Base-by-base conservation (phyloP, 2,113 vertebrate species). In the Melozone crissalis region DNA sequence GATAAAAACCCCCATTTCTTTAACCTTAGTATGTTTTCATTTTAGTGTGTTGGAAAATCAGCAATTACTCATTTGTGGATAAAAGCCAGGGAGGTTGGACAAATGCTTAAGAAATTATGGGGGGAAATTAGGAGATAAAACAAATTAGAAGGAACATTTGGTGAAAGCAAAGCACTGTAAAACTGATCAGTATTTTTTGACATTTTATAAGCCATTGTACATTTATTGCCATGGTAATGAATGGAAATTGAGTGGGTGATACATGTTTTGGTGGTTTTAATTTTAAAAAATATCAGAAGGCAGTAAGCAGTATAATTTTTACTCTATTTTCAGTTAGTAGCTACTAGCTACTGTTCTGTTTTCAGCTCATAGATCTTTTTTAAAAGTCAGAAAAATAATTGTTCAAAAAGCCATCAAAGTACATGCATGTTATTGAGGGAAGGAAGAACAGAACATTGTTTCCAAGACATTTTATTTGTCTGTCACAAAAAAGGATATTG, bases 401-500 rank as follows among this genome's bases (percentile, higher is more conserved):
- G 35, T 72, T 84, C 2, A 61, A 10, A 74, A 87, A 63, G 8
- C 18, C 28, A 9, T 89, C 30, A 23, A 80, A 84, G 59, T 30
- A 12, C 3, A 9, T 1, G 1, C 14, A 8, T 2, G 0, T 58
- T 75, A 13, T 33, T 22, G 9, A 13, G 19, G 7, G 12, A 18
- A 65, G 23, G n/a, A 86, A 74, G 30, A 61, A 46, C 43, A 46
- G 7, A 4, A 3, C 1, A 1, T 58, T 15, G 1, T 55, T 90
- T 83, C 61, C 33, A 63, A 67, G 41, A 31, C 13, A 8, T 78
- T 66, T 87, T 63, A 71, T 78, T 61, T 92, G 30, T 11, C 44
- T 88, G 54, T 73, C 57, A 52, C 35, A 67, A 59, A 43, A 74
- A 47, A 59, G 9, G 51, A 55, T 24, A 7, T 11, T 52, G 83